Base-by-base conservation (phyloP, 1,140 invertebrate genomes). In the Caenorhabditis briggsae region DNA sequence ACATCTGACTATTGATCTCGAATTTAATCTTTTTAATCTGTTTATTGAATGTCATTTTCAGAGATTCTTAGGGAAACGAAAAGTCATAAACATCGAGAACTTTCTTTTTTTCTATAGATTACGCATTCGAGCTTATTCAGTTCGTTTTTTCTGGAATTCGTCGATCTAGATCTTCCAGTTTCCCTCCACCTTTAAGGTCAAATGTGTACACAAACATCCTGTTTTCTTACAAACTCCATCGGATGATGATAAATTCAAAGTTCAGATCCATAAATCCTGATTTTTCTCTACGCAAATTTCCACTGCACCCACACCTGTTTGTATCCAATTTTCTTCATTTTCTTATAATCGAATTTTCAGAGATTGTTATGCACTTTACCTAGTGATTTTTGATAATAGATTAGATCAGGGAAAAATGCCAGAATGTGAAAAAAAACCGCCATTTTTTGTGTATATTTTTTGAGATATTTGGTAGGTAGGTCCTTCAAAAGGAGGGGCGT, bases 11-110 rank as follows among this genome's bases (percentile, higher is more conserved):
- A 41, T 25, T 33, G 59, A n/a, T 16, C 14, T 20, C 8, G n/a
- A 25, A 64, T 64, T 64, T 64, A 64, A 64, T 64, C 59, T 64
- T 64, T 9, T 64, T 64, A 64, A 64, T 64, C 59, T 64, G 33
- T 64, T 64, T 64, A 12, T 64, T 64, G 25, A 58, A 58, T 58
- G 56, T 20, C 56, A 58, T 20, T 5, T 1, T 11, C 55, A 16
- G 8, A 2, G 18, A n/a, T n/a, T 53, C 50, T 11, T n/a, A 58
- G 6, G 7, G 18, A 2, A n/a, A 58, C 5, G 8, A 58, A 58
- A 58, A 58, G 56, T 58, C 56, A 53, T 58, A 58, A 58, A 58
- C 56, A 58, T 58, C 18, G 16, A 58, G 56, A 58, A 58, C 8
- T 58, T 58, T 18, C 56, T 58, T 58, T 58, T 20, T 53, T 11